Conservation (phyloP, 2,113 vertebrate species). For the Callopanchax toddi region DNA sequence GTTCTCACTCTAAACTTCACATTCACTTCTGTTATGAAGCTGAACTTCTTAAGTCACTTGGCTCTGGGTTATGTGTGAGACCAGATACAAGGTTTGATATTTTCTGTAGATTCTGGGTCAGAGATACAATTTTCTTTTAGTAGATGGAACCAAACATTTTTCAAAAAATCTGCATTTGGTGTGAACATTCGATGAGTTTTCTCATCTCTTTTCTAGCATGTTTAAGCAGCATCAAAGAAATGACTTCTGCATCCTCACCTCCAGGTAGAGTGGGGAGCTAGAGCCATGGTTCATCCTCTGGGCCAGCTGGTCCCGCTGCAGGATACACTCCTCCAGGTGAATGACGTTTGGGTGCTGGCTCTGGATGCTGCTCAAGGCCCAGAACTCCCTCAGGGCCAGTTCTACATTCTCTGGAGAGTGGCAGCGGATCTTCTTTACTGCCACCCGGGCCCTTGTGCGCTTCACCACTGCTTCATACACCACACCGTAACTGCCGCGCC, state of each 20-base stretch:
- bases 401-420: constrained; percentile 97
- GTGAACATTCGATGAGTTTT: too few species aligned
- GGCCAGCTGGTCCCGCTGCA: constrained; percentile 94
- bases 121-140: too few species aligned
- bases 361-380: constrained; percentile 98
- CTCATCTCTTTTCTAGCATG: too few species aligned
- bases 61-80: too few species aligned
- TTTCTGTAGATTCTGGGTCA: too few species aligned
- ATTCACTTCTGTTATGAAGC: too few species aligned
- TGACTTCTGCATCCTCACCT: constrained; percentile 76
- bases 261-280: constrained; percentile 92
- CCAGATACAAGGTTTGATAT: too few species aligned
- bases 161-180: too few species aligned
- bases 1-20: too few species aligned
- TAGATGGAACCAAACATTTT: too few species aligned
- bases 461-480: constrained; percentile 96
- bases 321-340: constrained; percentile 96
- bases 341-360: constrained; percentile 98
- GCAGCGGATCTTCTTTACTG: constrained; percentile 98
- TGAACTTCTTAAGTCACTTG: too few species aligned
- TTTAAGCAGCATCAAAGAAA: not conserved
- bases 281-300: constrained; percentile 97
- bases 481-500: constrained; percentile 96
- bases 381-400: constrained; percentile 95
- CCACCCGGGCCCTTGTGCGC: constrained; percentile 89